phyloP scores from a whole-genome alignment of 2,113 vertebrate species.

The Hemichromis elongatus region DNA sequence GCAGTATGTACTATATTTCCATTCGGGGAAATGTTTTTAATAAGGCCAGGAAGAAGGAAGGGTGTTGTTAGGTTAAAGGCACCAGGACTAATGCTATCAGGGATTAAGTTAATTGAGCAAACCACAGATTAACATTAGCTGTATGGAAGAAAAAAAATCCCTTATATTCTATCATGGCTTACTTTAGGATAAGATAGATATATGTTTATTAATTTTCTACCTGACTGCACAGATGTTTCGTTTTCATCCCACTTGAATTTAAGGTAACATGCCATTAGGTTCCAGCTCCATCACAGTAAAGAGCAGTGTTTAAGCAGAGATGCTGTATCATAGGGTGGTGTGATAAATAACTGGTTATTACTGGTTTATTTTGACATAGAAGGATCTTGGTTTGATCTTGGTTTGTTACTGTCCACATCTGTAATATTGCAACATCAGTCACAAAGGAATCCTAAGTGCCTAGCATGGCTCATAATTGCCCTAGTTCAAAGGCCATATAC shows the following conservation, averaged over 20 bases:
- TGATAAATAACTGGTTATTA: background rate
- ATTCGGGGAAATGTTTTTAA: conserved; percentile 65
- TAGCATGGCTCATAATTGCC: conserved; percentile 54
- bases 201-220: conserved; percentile 19
- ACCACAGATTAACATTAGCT: conserved; percentile 32
- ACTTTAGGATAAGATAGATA: conserved; percentile 1
- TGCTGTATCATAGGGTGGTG: background rate
- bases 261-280: background rate
- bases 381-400: background rate
- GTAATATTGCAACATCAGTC: conserved; percentile 6
- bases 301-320: background rate
- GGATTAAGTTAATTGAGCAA: conserved; percentile 48
- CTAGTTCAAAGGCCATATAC: conserved; percentile 39
- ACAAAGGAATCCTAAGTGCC: conserved; percentile 62
- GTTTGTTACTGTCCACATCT: conserved; percentile 1
- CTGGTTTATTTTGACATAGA: background rate
- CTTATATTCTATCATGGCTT: conserved; percentile 23
- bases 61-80: conserved; percentile 56
- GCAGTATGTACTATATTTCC: conserved; percentile 69
- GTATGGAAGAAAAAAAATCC: background rate
- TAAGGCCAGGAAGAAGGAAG: conserved; percentile 53
- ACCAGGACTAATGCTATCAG: conserved; percentile 61
- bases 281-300: background rate
- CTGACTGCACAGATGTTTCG: background rate
- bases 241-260: background rate